Base-by-base conservation (phyloP, 2,888 invertebrate species). In the Himalopsyche tibetana region DNA sequence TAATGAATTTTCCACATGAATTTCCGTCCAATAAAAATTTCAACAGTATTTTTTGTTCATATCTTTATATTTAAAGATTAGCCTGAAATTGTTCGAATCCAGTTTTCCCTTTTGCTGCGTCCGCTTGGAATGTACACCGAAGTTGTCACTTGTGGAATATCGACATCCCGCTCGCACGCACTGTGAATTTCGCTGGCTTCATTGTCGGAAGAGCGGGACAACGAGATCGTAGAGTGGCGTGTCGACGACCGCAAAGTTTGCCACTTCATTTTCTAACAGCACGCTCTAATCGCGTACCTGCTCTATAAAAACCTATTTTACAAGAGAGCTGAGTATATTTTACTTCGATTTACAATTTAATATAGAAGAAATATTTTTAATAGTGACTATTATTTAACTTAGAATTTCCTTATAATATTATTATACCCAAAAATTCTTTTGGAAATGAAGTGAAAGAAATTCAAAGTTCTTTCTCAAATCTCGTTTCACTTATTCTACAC, bases 211-310 rank as follows among this genome's bases (percentile, higher is more conserved):
- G 63, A 63, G 28, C 63, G 63, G 11, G 63, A 63, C 63, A 63
- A 8, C 0, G 28, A 8, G 8, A 63, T 9, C 63, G 63, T 63
- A 63, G 28, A 9, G 6, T 63, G 11, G 63, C 63, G 63, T 63
- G 63, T 63, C 63, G 63, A 63, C 63, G 63, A 63, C 28, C 63
- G 19, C 63, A 63, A 63, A 63, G 63, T 63, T 63, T 63, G 63
- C 63, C 63, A 63, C 63, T 63, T 63, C 63, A 63, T 63, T 63
- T 19, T 63, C 63, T 63, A 63, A 63, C 63, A 63, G 63, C 63
- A 63, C 28, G 28, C 63, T 63, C 63, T 63, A 63, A 63, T 63
- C 63, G 63, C 63, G 19, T 63, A 63, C 63, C 63, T 63, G 63
- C 63, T 56, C 28, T 19, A 63, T 63, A 63, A 63, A 51, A 63